These are phyloP conservation scores for Rafetus swinhoei DNA, from an alignment of 2,113 vertebrate genomes.

Conservation along the genomic window DNA sequence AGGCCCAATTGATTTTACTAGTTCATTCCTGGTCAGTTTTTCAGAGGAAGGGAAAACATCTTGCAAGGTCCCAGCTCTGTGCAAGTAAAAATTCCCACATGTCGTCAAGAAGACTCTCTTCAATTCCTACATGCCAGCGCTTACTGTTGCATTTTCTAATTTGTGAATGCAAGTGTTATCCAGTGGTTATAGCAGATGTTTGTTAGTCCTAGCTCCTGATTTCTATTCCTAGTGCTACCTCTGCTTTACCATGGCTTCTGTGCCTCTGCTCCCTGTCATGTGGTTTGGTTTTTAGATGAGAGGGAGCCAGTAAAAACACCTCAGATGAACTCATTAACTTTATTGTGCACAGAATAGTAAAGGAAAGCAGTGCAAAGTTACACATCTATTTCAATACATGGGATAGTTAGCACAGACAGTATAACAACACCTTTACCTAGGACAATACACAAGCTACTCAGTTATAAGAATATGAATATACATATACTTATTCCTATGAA, in stretches of 20 bases:
- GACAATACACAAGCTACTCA: too few relatives aligned
- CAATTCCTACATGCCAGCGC: background rate
- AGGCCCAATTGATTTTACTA: background rate
- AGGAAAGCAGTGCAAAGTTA: too few relatives aligned
- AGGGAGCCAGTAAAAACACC: too few relatives aligned
- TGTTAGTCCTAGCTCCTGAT: background rate
- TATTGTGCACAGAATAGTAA: too few relatives aligned
- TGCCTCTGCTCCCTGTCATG: background rate
- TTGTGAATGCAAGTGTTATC: fast-evolving
- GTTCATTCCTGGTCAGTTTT: background rate
- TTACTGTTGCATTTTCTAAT: background rate
- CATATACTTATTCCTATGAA: too few relatives aligned
- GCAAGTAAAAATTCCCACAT: background rate
- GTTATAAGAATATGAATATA: too few relatives aligned
- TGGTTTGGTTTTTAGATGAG: too few relatives aligned
- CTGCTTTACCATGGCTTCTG: background rate
- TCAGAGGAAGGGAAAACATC: background rate
- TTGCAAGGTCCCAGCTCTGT: background rate
- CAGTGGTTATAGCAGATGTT: background rate
- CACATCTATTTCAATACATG: too few relatives aligned
- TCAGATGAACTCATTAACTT: too few relatives aligned
- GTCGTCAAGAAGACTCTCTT: background rate
- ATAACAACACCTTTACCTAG: too few relatives aligned
- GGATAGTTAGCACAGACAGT: too few relatives aligned
- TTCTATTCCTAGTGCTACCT: background rate